These are phyloP conservation scores for Mayetiola destructor DNA, from an alignment of 2,888 invertebrate species.

Conservation along the genomic window DNA sequence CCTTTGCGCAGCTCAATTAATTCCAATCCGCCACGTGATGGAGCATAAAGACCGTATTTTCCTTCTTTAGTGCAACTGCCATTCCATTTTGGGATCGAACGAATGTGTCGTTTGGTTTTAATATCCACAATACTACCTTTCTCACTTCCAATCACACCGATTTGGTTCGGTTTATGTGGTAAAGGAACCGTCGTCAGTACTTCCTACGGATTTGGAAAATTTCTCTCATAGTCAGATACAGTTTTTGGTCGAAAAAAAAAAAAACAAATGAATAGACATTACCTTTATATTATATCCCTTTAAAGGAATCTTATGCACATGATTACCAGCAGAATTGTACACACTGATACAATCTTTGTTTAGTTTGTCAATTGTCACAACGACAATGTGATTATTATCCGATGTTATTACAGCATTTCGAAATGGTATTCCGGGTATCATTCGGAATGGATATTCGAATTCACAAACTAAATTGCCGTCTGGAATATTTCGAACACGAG, in stretches of 20 bases:
- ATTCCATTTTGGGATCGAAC: constrained; percentile 83
- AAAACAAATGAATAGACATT: constrained; percentile 16
- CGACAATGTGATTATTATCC: constrained; percentile 63
- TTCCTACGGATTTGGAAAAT: constrained; percentile 37
- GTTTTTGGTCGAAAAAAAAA: neutral
- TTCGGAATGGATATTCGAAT: constrained; percentile 68
- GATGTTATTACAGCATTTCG: constrained; percentile 65
- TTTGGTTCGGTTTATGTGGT: constrained; percentile 70
- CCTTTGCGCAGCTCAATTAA: constrained; percentile 84
- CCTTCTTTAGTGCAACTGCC: constrained; percentile 77
- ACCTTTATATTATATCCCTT: constrained; percentile 44
- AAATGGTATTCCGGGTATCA: constrained; percentile 52
- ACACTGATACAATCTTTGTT: constrained; percentile 69
- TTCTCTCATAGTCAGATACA: neutral
- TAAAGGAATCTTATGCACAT: constrained; percentile 37
- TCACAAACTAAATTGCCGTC: constrained; percentile 65
- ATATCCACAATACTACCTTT: constrained; percentile 84
- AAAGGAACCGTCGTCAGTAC: constrained; percentile 61
- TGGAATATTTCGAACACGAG: constrained; percentile 57
- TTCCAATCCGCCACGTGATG: constrained; percentile 81
- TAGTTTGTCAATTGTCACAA: constrained; percentile 68
- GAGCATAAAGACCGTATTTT: constrained; percentile 83
- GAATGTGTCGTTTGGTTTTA: constrained; percentile 71
- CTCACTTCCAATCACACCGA: constrained; percentile 79
- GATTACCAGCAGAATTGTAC: constrained; percentile 63